These are phyloP conservation scores for Cenopis cana DNA, from an alignment of 2,888 invertebrate genomes.

Conservation along the genomic window DNA sequence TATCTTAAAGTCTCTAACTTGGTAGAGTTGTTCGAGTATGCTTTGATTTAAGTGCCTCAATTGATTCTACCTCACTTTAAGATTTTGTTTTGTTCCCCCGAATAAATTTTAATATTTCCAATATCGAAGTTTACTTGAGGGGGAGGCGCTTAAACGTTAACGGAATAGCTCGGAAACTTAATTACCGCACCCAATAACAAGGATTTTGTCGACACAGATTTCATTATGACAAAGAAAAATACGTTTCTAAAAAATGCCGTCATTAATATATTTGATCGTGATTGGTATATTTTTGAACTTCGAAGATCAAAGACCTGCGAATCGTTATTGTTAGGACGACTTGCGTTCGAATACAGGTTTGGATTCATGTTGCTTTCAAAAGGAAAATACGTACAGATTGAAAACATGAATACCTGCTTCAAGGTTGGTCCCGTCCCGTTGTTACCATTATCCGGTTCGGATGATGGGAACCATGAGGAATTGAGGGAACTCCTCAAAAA, in stretches of 20 bases:
- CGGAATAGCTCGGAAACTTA: slow-evolving; percentile 30
- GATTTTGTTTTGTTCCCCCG: slow-evolving; percentile 42
- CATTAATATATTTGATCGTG: too few relatives aligned
- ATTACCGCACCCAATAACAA: slow-evolving; percentile 36
- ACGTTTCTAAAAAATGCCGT: background rate
- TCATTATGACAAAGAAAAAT: slow-evolving; percentile 21
- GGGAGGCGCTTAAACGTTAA: slow-evolving; percentile 12
- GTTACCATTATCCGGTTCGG: too few relatives aligned
- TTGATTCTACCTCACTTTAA: slow-evolving; percentile 42
- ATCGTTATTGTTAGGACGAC: background rate
- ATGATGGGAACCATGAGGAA: too few relatives aligned
- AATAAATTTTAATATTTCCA: slow-evolving; percentile 45
- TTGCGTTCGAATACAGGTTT: background rate
- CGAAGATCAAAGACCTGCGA: background rate
- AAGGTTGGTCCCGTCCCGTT: too few relatives aligned
- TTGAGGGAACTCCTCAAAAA: too few relatives aligned
- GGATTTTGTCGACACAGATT: slow-evolving; percentile 26
- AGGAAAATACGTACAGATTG: too few relatives aligned
- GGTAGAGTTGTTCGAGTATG: slow-evolving; percentile 41
- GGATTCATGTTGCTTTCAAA: background rate
- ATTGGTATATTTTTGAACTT: too few relatives aligned
- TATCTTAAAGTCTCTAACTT: slow-evolving; percentile 46
- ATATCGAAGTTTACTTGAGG: slow-evolving; percentile 35
- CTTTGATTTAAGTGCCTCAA: slow-evolving; percentile 43
- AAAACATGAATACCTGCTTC: too few relatives aligned